Evolutionary conservation across 2,797 vertebrate genomes (phyloP), one percentile per base, ranked within the genome.

Genomic region (Crenuchus spilurus): DNA sequence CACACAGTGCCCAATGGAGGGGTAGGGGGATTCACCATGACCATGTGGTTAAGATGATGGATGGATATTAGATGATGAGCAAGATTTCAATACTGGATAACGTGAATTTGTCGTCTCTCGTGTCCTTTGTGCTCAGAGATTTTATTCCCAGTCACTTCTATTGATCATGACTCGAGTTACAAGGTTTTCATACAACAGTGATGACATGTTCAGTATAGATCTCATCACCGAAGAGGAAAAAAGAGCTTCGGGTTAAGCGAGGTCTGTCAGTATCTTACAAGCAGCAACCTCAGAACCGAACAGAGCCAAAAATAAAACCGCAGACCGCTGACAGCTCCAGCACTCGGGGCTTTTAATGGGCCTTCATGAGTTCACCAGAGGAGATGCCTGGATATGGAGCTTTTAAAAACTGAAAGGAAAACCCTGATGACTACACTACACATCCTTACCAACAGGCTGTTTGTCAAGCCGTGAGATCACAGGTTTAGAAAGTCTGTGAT

Each of bases 221-320:
- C 60, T 42, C 13, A 37, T 11, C 42, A 54, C 46, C 31, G 41
- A 30, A 55, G 13, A 48, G 52, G 31, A 39, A 41, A 30, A 18
- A 20, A 60, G 33, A 7, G 55, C n/a, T 33, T 20, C 18, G 62
- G 69, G 16, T 65, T 48, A n/a, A 52, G 20, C 13, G 26, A 79
- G 58, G 11, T n/a, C 51, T 54, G 64, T 75, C 66, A 72, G 69
- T 75, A 78, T 61, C 66, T 57, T 62, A 76, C 44, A 58, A 35
- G 20, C 65, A 49, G 67, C 33, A 24, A 41, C 31, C 31, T 57
- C 35, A 60, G 42, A 24, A 65, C 33, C 39, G 55, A 58, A 69
- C 55, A 31, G 64, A 66, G 49, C 44, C 51, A 42, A 66, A 75
- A 83, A 74, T 76, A 72, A 80, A 72, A 76, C 51, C n/a, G 61